phyloP scores from a whole-genome alignment of 2,888 invertebrate species.

The Pteria penguin region DNA sequence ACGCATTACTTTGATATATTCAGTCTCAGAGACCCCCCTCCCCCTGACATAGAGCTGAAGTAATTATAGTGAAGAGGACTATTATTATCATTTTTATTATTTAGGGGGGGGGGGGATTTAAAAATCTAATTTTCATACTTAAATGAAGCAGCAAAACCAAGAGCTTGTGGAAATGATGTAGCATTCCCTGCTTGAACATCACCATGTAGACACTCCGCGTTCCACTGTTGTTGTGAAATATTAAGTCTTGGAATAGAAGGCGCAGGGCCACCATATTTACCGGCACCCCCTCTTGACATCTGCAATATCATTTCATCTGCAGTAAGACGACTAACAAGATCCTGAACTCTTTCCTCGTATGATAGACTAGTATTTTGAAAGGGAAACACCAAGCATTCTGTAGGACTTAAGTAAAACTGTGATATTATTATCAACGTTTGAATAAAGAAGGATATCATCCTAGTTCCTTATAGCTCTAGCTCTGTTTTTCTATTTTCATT shows the following conservation, averaged over 20 bases:
- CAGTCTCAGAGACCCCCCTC: too few species aligned
- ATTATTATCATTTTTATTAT: too few species aligned
- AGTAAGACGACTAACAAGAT: conserved; percentile 73
- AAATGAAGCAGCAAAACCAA: conserved; percentile 76
- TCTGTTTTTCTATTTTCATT: too few species aligned
- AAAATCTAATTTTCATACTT: conserved; percentile 59
- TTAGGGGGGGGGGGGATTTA: too few species aligned
- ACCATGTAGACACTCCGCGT: conserved; percentile 75
- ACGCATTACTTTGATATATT: too few species aligned
- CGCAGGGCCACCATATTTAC: conserved; percentile 64
- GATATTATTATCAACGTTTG: too few species aligned
- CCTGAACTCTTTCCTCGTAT: conserved; percentile 72
- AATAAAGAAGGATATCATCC: too few species aligned
- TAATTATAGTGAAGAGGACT: too few species aligned
- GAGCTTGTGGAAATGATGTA: conserved; percentile 76
- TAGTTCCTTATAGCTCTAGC: too few species aligned
- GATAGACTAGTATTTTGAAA: conserved; percentile 71
- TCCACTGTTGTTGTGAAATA: conserved; percentile 71
- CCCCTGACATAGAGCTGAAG: too few species aligned
- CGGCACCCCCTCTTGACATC: conserved; percentile 65
- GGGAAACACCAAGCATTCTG: conserved; percentile 60
- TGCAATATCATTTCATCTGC: conserved; percentile 69
- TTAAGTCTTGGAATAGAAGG: conserved; percentile 72
- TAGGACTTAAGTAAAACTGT: too few species aligned
- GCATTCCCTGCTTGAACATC: conserved; percentile 71